Base-by-base conservation (phyloP, 2,888 invertebrate genomes). In the Nycteola revayana region DNA sequence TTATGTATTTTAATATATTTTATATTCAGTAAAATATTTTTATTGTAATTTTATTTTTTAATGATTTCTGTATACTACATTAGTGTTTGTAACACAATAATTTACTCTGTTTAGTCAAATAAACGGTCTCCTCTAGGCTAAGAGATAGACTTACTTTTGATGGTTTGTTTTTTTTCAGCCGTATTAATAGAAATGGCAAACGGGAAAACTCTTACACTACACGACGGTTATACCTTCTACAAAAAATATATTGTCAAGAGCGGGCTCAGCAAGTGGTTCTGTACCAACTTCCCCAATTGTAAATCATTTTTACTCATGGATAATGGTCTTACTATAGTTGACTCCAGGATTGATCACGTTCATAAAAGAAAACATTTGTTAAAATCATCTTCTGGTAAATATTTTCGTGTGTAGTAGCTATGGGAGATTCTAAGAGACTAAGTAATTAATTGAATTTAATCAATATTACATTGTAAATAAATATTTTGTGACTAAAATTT, bases 271-370 rank as follows among this genome's bases (percentile, higher is more conserved):
- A 32, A 42, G 21, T 52, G 52, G 49, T 27, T 22, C 7, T 52
- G 52, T 17, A 52, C 54, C 1, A 30, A 24, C 3, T 56, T 60
- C 23, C 60, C 60, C 0, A 57, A 30, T 6, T 72, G 72, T 30
- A 66, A 58, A 24, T 56, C 60, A 1, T 54, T 28, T 23, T 1
- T 72, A 3, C 7, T 39, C 1, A 28, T 55, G 0, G 40, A 51
- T 7, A 37, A 46, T 0, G 9, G 39, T 0, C 10, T 42, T n/a
- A 9, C 10, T 0, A 33, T 66, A 1, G 9, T 25, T 0, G 32
- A 39, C 2, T 2, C 14, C 0, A 27, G 32, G 1, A 8, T 31
- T 3, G 30, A 49, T 2, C 70, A 70, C 10, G 46, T 36, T 9
- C 70, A 70, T 21, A 4, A 9, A 0, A 47, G 10, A 10, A 42